Percentiles rank a stretch among this genome's conserved stretches.
Evolutionary conservation across 2,113 vertebrate genomes (phyloP).

Genomic region (Miniopterus natalensis): DNA sequence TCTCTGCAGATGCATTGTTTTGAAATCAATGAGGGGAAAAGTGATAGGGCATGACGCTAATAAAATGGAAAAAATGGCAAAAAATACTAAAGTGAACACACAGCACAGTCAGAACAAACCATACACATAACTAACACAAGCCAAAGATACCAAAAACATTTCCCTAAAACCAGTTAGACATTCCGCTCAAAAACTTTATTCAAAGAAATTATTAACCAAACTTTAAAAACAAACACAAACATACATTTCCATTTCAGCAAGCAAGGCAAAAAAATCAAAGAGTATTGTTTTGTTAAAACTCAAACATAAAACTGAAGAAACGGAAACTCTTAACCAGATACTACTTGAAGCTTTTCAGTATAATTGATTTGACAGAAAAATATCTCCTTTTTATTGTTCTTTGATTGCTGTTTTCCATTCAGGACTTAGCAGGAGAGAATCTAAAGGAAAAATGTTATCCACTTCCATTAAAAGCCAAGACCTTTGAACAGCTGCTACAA

Average conservation of each 20-base stretch:
- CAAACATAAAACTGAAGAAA: conserved; percentile 69
- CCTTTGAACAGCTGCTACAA: neutral
- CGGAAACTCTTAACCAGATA: conserved; percentile 50
- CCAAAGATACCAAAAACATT: conserved; percentile 88
- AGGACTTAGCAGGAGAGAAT: conserved; percentile 7
- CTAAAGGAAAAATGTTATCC: neutral
- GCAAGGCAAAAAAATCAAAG: conserved; percentile 63
- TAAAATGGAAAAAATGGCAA: conserved; percentile 93
- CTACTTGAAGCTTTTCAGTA: conserved; percentile 48
- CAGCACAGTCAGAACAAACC: conserved; percentile 91
- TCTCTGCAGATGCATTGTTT: conserved; percentile 99
- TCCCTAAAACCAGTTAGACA: conserved; percentile 76
- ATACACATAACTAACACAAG: conserved; percentile 90
- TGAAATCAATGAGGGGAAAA: conserved; percentile 99
- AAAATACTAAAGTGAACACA: conserved; percentile 94
- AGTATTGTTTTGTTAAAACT: conserved; percentile 64
- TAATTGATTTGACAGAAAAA: conserved; percentile 62
- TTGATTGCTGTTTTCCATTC: conserved; percentile 16
- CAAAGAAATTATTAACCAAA: conserved; percentile 79
- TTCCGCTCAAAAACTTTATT: conserved; percentile 83
- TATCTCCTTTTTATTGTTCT: neutral
- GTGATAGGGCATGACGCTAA: conserved; percentile 96
- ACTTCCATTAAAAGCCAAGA: conserved; percentile 52
- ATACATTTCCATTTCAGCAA: conserved; percentile 81
- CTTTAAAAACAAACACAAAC: conserved; percentile 79